Evolutionary conservation across 23 tunicate species (phyloP).

Genomic region (Trididemnum miniatum): DNA sequence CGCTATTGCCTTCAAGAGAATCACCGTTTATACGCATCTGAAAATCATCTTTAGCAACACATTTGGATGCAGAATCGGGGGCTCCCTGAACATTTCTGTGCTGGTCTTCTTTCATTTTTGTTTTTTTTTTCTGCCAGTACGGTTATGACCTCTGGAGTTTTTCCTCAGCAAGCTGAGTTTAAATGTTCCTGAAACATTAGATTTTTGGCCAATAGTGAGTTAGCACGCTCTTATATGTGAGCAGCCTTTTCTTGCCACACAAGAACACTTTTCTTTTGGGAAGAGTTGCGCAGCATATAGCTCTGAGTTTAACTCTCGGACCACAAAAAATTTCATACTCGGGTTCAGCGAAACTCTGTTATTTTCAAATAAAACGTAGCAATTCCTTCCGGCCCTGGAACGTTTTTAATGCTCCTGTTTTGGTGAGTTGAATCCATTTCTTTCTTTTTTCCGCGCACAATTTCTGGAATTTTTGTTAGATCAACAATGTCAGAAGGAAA

Average conservation of each 20-base stretch:
- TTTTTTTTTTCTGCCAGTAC: neutral
- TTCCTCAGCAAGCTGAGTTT: neutral
- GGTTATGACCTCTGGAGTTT: neutral
- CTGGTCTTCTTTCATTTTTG: neutral
- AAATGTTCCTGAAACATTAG: neutral
- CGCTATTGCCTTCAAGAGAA: too few species aligned
- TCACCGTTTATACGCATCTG: too few species aligned
- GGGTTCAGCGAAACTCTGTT: neutral
- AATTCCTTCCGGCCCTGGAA: neutral
- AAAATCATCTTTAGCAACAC: neutral
- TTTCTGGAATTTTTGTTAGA: neutral
- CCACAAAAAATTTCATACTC: neutral
- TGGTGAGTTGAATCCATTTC: too few species aligned
- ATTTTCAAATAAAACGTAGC: neutral
- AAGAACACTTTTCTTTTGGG: neutral
- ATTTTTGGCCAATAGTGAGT: neutral
- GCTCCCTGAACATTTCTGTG: neutral
- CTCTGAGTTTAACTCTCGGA: neutral
- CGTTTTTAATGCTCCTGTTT: neutral
- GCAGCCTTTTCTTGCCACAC: neutral
- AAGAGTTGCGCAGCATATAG: neutral
- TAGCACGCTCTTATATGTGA: neutral
- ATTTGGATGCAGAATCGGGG: neutral
- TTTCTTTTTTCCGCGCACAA: neutral
- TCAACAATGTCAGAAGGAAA: neutral